phyloP scores from a whole-genome alignment of 2,113 vertebrate species.

The Atlantisia rogersi region DNA sequence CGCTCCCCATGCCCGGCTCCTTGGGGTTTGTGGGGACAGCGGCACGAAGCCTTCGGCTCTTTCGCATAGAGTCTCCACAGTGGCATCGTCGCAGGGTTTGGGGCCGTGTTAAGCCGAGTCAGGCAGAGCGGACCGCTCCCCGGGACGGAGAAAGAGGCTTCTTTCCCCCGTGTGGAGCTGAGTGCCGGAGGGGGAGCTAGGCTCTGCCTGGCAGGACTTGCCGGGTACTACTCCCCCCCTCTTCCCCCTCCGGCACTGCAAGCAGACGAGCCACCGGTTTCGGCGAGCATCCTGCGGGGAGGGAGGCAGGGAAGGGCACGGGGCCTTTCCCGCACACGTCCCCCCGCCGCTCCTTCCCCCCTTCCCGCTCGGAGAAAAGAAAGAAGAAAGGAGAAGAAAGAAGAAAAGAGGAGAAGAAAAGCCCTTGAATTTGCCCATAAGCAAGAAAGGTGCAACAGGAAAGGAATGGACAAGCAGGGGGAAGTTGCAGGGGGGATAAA shows the following conservation, averaged over 20 bases:
- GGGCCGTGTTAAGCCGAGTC: not conserved
- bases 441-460: constrained; percentile 69
- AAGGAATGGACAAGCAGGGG: constrained; percentile 71
- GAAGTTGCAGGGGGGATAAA: constrained; percentile 72
- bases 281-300: not conserved
- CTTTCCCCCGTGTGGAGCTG: not conserved
- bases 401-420: not conserved
- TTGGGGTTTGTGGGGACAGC: not conserved
- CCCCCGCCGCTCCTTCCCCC: not conserved
- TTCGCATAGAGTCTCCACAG: not conserved
- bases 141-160: not conserved
- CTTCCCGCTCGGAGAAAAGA: not conserved
- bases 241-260: not conserved
- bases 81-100: not conserved
- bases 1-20: not conserved
- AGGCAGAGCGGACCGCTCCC: not conserved
- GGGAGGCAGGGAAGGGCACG: not conserved
- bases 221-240: not conserved
- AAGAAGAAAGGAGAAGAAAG: not conserved
- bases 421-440: constrained; percentile 24
- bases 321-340: not conserved
- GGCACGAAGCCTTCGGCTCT: not conserved
- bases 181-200: not conserved
- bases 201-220: not conserved
- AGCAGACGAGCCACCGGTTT: not conserved